Evolutionary conservation across 1,140 invertebrate species (phyloP).

Genomic region (Ylistrum balloti): DNA sequence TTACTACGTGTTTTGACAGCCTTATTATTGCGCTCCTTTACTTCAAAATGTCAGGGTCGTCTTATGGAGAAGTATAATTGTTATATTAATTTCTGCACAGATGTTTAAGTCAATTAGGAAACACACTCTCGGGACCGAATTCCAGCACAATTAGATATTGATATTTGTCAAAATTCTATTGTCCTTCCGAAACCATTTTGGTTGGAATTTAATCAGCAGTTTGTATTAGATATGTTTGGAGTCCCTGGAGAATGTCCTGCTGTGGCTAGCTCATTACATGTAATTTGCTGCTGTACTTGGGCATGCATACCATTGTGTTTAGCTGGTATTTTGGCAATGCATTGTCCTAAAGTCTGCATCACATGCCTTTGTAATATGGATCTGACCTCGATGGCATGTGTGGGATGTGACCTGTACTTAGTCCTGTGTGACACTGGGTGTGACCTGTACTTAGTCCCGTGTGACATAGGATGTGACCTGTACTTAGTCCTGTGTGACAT

Average conservation of each 20-base stretch:
- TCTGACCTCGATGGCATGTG: too few species aligned
- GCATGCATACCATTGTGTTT: too few species aligned
- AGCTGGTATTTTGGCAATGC: neutral
- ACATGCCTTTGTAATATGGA: too few species aligned
- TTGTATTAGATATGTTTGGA: neutral
- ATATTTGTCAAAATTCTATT: slow-evolving; percentile 19
- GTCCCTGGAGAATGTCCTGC: neutral
- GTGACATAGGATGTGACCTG: too few species aligned
- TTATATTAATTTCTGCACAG: slow-evolving; percentile 17
- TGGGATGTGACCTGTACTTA: too few species aligned
- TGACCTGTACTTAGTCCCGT: too few species aligned
- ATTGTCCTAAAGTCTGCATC: too few species aligned
- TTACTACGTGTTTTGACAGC: neutral
- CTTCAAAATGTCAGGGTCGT: neutral
- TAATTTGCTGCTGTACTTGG: slow-evolving; percentile 2
- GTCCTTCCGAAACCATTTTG: neutral
- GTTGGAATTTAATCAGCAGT: slow-evolving; percentile 10
- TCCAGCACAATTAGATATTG: slow-evolving; percentile 34
- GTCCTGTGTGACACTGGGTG: too few species aligned
- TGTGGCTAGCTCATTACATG: neutral
- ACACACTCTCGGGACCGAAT: neutral
- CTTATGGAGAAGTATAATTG: slow-evolving; percentile 8
- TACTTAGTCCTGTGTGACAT: too few species aligned
- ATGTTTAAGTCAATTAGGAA: slow-evolving; percentile 36
- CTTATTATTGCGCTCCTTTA: neutral